Evolutionary conservation across 2,113 vertebrate genomes (phyloP), one percentile per base, ranked within the genome.

Genomic region (Centropus unirufus): DNA sequence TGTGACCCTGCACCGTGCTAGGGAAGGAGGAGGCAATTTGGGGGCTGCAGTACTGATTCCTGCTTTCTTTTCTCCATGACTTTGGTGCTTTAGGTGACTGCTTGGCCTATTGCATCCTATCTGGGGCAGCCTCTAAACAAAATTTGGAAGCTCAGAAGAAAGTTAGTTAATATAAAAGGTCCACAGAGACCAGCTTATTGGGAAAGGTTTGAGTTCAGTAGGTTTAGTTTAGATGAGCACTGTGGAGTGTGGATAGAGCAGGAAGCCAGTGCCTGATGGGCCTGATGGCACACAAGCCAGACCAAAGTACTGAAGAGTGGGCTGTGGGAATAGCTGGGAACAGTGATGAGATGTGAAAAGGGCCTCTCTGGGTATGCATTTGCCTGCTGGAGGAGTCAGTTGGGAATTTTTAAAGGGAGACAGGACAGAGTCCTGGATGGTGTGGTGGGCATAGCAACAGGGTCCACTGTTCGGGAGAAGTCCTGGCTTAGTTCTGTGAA

Each of bases 11-110:
- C 62, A 76, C 30, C 23, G 73, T 85, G 75, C 55, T 84, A 3
- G 58, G 91, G 58, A 85, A 89, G 58, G 61, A 68, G 44, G 61
- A 62, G 9, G 44, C 51, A 77, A 58, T 93, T 61, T 73, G 77
- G 54, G 62, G 32, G n/a, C 67, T 69, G 34, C 66, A 64, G 44
- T 18, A 30, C 39, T 46, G 34, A 47, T 59, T 69, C 64, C 74
- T 67, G 6, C 21, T 75, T 91, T 72, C 23, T 78, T 89, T 72
- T 42, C 58, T 91, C 29, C 0, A 0, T 69, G 62, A 30, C 30
- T 91, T 76, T 58, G 27, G 24, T 85, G 49, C 62, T 64, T 89
- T 75, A 42, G 54, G 23, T 75, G 54, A 11, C 49, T 82, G 22
- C n/a, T 84, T 62, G 77, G 30, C 54, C 61, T 36, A 18, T 34